These are phyloP conservation scores for Onchidella celtica DNA, from an alignment of 2,888 invertebrate species.

Conservation along the genomic window DNA sequence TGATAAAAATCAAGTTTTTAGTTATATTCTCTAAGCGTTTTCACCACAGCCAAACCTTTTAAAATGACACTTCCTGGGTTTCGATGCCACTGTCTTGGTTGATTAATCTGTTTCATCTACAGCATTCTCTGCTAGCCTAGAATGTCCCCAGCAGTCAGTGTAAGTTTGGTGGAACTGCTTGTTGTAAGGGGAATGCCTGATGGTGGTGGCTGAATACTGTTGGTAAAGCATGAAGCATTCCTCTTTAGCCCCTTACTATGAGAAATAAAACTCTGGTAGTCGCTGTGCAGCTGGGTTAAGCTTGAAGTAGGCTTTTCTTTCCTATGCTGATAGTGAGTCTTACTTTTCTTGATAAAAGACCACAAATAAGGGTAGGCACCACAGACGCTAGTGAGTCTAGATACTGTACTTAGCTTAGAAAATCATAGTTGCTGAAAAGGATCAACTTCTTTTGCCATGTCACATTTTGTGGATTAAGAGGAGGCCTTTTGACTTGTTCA, in stretches of 20 bases:
- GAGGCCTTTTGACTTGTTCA: background rate
- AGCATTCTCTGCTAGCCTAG: conserved; percentile 10
- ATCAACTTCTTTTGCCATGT: conserved; percentile 8
- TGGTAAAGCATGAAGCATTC: background rate
- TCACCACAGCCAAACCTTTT: background rate
- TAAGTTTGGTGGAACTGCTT: conserved; percentile 13
- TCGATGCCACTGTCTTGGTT: background rate
- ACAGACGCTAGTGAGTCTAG: background rate
- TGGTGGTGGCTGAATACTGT: background rate
- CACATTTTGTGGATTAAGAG: background rate
- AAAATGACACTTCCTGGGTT: background rate
- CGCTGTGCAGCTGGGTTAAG: background rate
- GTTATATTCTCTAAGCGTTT: background rate
- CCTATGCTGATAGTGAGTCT: background rate
- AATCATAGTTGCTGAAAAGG: conserved; percentile 6
- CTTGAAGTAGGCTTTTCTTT: background rate
- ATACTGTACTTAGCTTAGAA: background rate
- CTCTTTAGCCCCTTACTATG: background rate
- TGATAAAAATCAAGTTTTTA: background rate
- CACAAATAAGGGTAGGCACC: conserved; percentile 17
- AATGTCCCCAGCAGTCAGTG: conserved; percentile 10
- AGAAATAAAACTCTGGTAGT: background rate
- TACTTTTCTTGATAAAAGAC: background rate
- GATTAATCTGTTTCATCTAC: conserved; percentile 4
- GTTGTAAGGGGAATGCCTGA: background rate